Evolutionary conservation across 2,888 invertebrate species (phyloP), one percentile per base, ranked within the genome.

Genomic region (Dichetophora obliterata): DNA sequence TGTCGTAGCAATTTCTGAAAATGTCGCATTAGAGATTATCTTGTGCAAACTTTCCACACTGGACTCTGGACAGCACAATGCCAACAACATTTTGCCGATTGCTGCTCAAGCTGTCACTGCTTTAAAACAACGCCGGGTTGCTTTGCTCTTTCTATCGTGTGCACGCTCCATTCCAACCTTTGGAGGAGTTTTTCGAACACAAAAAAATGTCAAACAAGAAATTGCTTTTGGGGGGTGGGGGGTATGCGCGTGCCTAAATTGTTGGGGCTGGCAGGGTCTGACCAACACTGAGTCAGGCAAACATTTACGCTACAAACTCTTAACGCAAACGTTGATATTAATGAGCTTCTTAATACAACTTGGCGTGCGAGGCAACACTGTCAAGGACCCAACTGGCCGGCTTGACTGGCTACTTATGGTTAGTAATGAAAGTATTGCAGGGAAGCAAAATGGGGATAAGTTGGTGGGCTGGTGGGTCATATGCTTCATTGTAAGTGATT

Each of bases 21-120:
- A 84, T 86, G 83, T 85, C 85, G 83, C 84, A 84, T 85, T 83
- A 86, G 85, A 86, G 86, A 86, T 86, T 86, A 86, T 86, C 86
- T 86, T 82, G 85, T 70, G 79, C 83, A 84, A 77, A 84, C 84
- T 84, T 85, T 50, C n/a, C 80, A 79, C 66, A 27, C 43, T 69
- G 74, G 68, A 74, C 57, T 57, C 71, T 34, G 57, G 71, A 71
- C 71, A 43, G 57, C 57, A 27, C 54, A 22, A 37, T 19, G 66
- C 66, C 66, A 52, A 52, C 70, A 54, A 31, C 19, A 37, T 27
- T 27, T 14, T 31, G 27, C 31, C 70, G 4, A 22, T 22, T 57
- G 71, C 71, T 43, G 71, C 59, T 57, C 14, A 16, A 37, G 5
- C 57, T 71, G n/a, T 22, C 11, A 31, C 34, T 31, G 14, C 54